These are phyloP conservation scores for Habropoda laboriosa DNA, from an alignment of 1,140 invertebrate species.

Conservation along the genomic window DNA sequence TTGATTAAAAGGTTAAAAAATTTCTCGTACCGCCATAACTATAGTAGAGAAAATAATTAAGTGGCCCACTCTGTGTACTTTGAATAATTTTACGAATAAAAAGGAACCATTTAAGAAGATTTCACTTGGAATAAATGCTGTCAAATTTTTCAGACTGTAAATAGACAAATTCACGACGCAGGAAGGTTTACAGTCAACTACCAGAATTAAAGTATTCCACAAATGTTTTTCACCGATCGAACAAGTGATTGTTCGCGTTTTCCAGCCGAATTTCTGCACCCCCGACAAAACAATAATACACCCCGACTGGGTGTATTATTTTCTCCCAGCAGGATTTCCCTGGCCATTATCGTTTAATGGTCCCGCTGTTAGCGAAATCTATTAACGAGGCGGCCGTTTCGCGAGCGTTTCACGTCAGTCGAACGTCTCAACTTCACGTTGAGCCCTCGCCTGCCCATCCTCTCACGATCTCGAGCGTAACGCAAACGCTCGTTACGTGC, in stretches of 20 bases:
- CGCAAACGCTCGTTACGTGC: constrained; percentile 30
- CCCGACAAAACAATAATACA: no score
- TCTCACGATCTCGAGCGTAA: constrained; percentile 20
- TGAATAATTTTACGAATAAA: no score
- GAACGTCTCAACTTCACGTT: constrained; percentile 30
- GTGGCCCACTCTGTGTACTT: no score
- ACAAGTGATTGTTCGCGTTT: background rate
- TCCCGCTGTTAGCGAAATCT: constrained; percentile 58
- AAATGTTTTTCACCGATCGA: constrained; percentile 1
- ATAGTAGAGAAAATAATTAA: no score
- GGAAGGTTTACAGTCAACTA: no score
- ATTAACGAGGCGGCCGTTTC: constrained; percentile 45
- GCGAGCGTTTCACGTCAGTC: constrained; percentile 12
- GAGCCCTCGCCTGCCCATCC: background rate
- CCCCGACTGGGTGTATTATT: constrained; percentile 39
- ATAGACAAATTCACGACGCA: no score
- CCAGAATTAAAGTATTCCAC: no score
- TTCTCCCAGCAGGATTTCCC: constrained; percentile 50
- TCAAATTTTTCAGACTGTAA: no score
- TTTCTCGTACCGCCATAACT: no score
- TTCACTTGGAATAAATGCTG: no score
- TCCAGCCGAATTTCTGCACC: constrained; percentile 9
- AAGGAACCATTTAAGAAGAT: no score
- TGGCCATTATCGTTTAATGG: constrained; percentile 58
- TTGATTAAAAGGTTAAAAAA: no score